Conservation (phyloP, 92 coral and sea anemone genomes). For the Muricea muricata region DNA sequence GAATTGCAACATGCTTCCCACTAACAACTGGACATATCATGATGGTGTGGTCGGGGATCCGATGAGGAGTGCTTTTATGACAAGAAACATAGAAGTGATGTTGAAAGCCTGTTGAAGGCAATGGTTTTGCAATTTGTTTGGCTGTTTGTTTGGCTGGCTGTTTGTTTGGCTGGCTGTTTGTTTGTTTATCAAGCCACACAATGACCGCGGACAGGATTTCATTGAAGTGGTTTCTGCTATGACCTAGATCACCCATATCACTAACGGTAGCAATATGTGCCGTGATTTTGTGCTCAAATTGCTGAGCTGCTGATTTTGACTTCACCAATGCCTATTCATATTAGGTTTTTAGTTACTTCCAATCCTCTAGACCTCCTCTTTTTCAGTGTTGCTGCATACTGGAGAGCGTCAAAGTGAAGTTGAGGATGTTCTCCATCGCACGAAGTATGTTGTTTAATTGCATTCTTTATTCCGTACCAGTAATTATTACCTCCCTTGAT, state of each 20-base stretch:
- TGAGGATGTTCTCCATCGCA: slow-evolving; percentile 9
- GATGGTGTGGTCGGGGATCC: slow-evolving; percentile 7
- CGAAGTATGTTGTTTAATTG: not conserved
- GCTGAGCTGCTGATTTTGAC: slow-evolving; percentile 34
- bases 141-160: not conserved
- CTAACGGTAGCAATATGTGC: slow-evolving; percentile 10
- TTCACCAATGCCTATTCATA: not conserved
- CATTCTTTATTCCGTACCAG: slow-evolving; percentile 3
- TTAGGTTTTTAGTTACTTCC: slow-evolving; percentile 9
- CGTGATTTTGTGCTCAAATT: not conserved
- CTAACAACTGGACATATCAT: slow-evolving; percentile 9
- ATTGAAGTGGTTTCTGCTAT: slow-evolving; percentile 33
- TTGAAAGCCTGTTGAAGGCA: slow-evolving; percentile 22
- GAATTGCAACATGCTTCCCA: slow-evolving; percentile 18
- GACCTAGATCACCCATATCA: slow-evolving; percentile 47
- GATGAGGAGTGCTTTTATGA: not conserved
- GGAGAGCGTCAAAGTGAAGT: not conserved
- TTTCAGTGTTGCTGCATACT: not conserved
- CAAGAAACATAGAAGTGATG: slow-evolving; percentile 27
- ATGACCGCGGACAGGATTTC: slow-evolving; percentile 36
- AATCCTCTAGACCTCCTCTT: not conserved
- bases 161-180: not conserved
- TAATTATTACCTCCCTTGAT: slow-evolving; percentile 17
- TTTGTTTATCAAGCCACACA: slow-evolving; percentile 31
- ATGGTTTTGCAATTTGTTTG: not conserved